Evolutionary conservation across 2,797 vertebrate species (phyloP), one percentile per base, ranked within the genome.

Genomic region (Ceyx erithaca): DNA sequence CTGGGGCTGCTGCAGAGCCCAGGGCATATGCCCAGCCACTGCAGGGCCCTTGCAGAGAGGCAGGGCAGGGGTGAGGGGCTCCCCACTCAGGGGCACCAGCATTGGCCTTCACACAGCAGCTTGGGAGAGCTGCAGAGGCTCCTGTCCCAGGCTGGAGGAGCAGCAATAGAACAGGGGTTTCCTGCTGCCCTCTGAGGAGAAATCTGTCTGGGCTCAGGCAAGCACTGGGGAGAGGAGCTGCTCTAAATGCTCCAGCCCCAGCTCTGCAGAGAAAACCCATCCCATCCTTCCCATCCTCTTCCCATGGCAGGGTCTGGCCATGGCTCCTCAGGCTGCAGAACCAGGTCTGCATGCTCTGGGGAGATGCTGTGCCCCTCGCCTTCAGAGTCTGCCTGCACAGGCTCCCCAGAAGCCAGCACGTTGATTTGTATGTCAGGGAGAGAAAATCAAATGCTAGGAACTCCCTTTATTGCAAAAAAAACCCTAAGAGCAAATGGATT

Each of bases 21-120:
- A 37, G 52, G 63, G 30, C 72, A 41, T 89, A 76, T 93, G 81
- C 59, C 62, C 3, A 1, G 67, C 18, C 35, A 7, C 35, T 43
- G 22, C 3, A 49, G 26, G 51, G 37, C 8, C 23, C 70, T 31
- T 3, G 1, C 26, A 61, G 63, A 43, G 52, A 72, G 48, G 72
- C 73, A 81, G 73, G 80, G 31, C 22, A 3, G 7, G 45, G 63
- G 6, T 2, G 0, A 67, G 52, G 76, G 35, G 35, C 75, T 90
- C 43, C 54, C 54, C 1, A 0, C 8, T 10, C 0, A 0, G 21
- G 26, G 23, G 86, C 43, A 31, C 30, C 1, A 1, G 14, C 1
- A 0, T 2, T 87, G 82, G 73, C 85, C 85, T 84, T 91, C 87
- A 61, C 14, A 57, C 11, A 61, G 49, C 78, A 31, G 20, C 43